A percentile compares a stretch with the other conserved stretches of the same genome.
Conservation (phyloP, 2,113 vertebrate genomes). For the Tetrax tetrax region DNA sequence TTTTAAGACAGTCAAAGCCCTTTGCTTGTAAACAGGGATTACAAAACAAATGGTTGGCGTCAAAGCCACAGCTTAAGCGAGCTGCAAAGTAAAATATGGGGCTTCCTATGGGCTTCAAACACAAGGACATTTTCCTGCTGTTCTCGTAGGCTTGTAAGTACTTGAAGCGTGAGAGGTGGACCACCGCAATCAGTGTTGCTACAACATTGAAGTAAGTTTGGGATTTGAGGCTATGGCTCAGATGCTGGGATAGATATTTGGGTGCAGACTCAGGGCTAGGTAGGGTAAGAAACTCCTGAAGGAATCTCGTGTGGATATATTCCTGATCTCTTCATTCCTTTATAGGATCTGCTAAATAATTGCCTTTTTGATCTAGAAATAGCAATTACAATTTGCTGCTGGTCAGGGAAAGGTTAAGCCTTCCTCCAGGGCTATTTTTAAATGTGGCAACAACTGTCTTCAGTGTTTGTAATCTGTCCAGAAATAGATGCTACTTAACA, state of each 20-base stretch:
- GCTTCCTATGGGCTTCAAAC: background rate
- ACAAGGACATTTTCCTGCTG: background rate
- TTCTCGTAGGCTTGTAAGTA: background rate
- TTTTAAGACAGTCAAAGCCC: constrained; percentile 9
- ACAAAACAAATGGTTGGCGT: background rate
- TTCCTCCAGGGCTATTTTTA: constrained; percentile 69
- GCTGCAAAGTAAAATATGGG: background rate
- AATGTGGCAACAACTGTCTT: constrained; percentile 72
- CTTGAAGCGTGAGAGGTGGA: background rate
- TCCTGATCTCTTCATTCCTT: background rate
- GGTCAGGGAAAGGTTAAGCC: constrained; percentile 60
- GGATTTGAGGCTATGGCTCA: background rate
- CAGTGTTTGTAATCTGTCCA: constrained; percentile 27
- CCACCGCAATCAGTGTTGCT: rapidly evolving
- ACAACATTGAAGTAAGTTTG: rapidly evolving
- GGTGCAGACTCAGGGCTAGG: background rate
- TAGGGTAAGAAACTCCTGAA: background rate
- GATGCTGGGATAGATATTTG: background rate
- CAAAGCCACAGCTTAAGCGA: background rate
- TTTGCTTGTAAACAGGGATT: constrained; percentile 40
- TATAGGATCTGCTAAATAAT: background rate
- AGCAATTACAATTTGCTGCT: constrained; percentile 27
- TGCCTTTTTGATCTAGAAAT: constrained; percentile 39
- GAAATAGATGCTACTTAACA: constrained; percentile 56
- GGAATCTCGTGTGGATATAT: background rate